Conservation (phyloP, 1,140 invertebrate species). For the Chlorops oryzae region DNA sequence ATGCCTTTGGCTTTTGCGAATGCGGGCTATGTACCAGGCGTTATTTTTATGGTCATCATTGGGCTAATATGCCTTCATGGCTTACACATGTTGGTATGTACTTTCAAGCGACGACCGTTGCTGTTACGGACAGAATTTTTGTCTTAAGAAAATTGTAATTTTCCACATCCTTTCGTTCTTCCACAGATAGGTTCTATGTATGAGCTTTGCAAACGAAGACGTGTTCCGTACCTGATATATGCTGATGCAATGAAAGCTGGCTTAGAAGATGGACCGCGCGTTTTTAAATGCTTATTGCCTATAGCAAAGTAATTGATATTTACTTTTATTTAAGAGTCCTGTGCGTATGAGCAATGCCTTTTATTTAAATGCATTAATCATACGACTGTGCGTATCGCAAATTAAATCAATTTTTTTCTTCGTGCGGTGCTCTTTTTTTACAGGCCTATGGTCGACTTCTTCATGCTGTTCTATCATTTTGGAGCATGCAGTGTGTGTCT, state of each 20-base stretch:
- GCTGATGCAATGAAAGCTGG: constrained; percentile 60
- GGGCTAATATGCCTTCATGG: constrained; percentile 61
- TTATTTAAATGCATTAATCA: too few relatives aligned
- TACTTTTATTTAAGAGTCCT: too few relatives aligned
- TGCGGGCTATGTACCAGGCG: constrained; percentile 60
- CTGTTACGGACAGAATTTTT: background rate
- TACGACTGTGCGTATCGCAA: too few relatives aligned
- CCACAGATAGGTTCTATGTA: constrained; percentile 52
- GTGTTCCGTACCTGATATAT: constrained; percentile 57
- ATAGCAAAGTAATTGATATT: constrained; percentile 55
- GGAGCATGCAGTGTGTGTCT: constrained; percentile 97
- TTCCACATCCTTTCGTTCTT: background rate
- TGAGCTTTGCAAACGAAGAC: constrained; percentile 51
- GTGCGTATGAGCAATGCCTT: too few relatives aligned
- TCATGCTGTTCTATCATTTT: constrained; percentile 78
- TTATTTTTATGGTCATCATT: constrained; percentile 55
- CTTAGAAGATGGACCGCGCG: constrained; percentile 54
- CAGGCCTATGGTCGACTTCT: constrained; percentile 57
- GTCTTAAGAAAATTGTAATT: background rate
- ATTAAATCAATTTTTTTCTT: too few relatives aligned
- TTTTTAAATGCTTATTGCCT: constrained; percentile 53
- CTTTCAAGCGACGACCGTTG: background rate
- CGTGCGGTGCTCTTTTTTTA: constrained; percentile 17
- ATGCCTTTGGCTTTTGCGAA: constrained; percentile 71
- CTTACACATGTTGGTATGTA: constrained; percentile 59